phyloP scores from a whole-genome alignment of 1,140 invertebrate genomes.

The Elysia chlorotica region DNA sequence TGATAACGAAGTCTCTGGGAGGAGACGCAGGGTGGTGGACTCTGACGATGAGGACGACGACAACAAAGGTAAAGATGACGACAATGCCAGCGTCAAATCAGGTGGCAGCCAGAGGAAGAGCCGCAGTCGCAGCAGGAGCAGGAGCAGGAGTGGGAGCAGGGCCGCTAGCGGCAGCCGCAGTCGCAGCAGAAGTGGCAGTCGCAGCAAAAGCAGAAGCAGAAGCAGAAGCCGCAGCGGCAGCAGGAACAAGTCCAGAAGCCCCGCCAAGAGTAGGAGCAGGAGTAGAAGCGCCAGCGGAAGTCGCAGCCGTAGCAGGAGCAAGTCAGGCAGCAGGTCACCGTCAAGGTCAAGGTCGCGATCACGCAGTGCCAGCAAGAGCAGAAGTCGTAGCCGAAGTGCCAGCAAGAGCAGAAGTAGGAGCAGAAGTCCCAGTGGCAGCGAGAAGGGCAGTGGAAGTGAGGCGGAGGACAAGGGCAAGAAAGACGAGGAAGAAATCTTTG shows the following conservation, averaged over 20 bases:
- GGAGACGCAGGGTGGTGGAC: slow-evolving; percentile 25
- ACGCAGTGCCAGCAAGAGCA: slow-evolving; percentile 11
- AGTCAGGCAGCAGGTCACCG: slow-evolving; percentile 31
- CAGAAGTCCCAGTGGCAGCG: slow-evolving; percentile 28
- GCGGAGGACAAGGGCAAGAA: slow-evolving; percentile 50
- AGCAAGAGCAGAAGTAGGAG: slow-evolving; percentile 30
- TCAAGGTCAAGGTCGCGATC: slow-evolving; percentile 30
- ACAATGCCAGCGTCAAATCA: slow-evolving; percentile 21
- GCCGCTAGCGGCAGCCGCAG: slow-evolving; percentile 31
- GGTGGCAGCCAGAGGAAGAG: slow-evolving; percentile 27
- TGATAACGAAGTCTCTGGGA: slow-evolving; percentile 31
- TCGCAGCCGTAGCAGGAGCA: background rate
- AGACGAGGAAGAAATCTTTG: slow-evolving; percentile 63
- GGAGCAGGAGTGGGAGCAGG: slow-evolving; percentile 28
- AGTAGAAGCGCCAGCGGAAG: slow-evolving; percentile 38
- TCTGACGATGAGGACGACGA: slow-evolving; percentile 19
- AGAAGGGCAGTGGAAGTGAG: slow-evolving; percentile 43
- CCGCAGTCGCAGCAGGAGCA: slow-evolving; percentile 28
- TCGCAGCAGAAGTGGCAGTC: slow-evolving; percentile 29
- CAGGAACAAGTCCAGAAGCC: slow-evolving; percentile 27
- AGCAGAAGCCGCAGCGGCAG: slow-evolving; percentile 24
- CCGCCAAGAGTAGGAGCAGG: slow-evolving; percentile 29
- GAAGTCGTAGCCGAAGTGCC: slow-evolving; percentile 29
- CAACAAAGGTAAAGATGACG: slow-evolving; percentile 36
- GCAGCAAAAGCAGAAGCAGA: slow-evolving; percentile 19